phyloP scores from a whole-genome alignment of 2,888 invertebrate species.

The Hypercompe scribonia region DNA sequence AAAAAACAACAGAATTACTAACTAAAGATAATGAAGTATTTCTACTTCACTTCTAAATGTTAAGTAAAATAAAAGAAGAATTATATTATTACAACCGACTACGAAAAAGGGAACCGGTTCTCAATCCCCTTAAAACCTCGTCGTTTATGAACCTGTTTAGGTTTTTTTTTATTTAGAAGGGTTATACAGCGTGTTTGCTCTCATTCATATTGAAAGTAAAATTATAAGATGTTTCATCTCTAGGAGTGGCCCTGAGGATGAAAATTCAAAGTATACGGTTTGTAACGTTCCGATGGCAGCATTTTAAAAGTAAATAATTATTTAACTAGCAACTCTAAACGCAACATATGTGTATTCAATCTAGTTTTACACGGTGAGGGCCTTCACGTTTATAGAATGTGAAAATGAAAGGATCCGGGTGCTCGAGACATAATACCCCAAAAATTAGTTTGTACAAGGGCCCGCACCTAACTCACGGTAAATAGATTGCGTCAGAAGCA shows the following conservation, averaged over 20 bases:
- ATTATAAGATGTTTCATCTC: not conserved
- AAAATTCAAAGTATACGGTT: not conserved
- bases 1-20: not conserved
- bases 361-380: not conserved
- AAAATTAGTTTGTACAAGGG: conserved; percentile 61
- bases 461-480: conserved; percentile 49
- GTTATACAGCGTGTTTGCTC: too few species aligned
- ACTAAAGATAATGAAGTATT: not conserved
- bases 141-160: too few species aligned
- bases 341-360: not conserved
- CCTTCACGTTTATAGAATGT: not conserved
- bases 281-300: not conserved
- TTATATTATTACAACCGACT: not conserved
- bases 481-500: conserved; percentile 54
- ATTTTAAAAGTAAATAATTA: not conserved
- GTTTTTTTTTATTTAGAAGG: too few species aligned
- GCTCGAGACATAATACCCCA: conserved; percentile 45
- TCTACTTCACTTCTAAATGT: not conserved
- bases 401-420: conserved; percentile 15
- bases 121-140: too few species aligned
- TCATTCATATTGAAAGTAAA: not conserved
- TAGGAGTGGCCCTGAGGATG: not conserved
- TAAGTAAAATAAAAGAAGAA: not conserved
- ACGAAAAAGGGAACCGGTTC: too few species aligned
- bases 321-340: not conserved